Base-by-base conservation (phyloP, 2,113 vertebrate genomes). In the Ivindomyrus marchei region DNA sequence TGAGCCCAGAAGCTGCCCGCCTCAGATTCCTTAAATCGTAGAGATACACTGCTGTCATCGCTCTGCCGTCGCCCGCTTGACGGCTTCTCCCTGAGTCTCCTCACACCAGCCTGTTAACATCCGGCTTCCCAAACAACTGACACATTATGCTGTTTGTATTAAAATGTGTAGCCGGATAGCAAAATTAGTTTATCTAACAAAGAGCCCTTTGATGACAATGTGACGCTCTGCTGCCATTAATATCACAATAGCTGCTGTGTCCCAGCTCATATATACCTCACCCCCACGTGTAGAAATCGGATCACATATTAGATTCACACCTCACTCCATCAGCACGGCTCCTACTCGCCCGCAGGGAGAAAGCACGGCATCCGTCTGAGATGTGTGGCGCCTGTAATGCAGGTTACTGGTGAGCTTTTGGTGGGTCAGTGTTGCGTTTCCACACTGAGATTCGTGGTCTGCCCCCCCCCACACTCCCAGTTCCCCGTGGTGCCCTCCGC, bases 21-120 rank as follows among this genome's bases (percentile, higher is more conserved):
- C 62, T 70, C 62, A 70, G n/a, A 70, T 70, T 70, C 62, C 62
- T 70, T 70, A 70, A 70, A 70, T 70, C 1, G 62, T 31, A 70
- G 39, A 90, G 91, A 91, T 90, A 91, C 91, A 89, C 24, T 5
- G 90, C 92, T 91, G 90, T 90, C 58, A 11, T 84, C 90, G 86
- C 90, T 45, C 21, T 74, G 4, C 19, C 42, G 4, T 45, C 77
- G 19, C 19, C 19, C 5, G 31, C 42, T 45, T 86, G 85, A 52
- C 10, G 24, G 46, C 13, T 50, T 47, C 46, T 46, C 47, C 46
- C 47, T 1, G 24, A 50, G 85, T 86, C 47, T 86, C 47, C 85
- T 86, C 47, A 47, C 85, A 31, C 27, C n/a, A 31, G 62, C 62
- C 27, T 31, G 10, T 31, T 70, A 70, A 70, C 62, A 70, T 31